Percentiles rank a stretch among this genome's conserved stretches.
Conservation (phyloP, 1,140 invertebrate species). For the Aphaenogaster floridana region DNA sequence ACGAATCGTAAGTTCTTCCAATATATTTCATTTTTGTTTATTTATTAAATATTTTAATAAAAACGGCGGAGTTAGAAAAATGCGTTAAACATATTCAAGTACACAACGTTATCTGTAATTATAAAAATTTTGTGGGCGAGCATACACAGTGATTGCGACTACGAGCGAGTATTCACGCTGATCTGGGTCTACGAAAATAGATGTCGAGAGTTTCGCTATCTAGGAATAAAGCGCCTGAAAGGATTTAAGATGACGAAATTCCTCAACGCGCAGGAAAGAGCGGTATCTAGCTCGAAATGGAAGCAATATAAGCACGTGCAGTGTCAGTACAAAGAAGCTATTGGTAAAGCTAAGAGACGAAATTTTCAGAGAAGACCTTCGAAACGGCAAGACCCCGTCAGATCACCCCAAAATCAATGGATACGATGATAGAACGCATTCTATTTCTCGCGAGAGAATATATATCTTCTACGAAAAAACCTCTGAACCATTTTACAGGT, state of each 20-base stretch:
- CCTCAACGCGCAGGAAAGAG: not conserved
- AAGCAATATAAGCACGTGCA: conserved; percentile 20
- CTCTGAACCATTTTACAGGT: not conserved
- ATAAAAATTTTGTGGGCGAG: not conserved
- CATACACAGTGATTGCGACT: not conserved
- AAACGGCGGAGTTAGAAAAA: not conserved
- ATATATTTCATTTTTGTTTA: not conserved
- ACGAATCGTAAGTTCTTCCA: not conserved
- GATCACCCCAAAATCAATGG: conserved; percentile 40
- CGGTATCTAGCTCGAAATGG: not conserved
- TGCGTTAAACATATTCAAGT: not conserved
- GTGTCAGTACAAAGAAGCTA: conserved; percentile 27
- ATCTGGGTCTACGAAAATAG: not conserved
- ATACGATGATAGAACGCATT: conserved; percentile 44
- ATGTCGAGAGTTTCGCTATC: not conserved
- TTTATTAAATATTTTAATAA: not conserved
- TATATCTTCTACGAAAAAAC: conserved; percentile 10
- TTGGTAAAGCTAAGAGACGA: conserved; percentile 40
- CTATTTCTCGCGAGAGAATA: conserved; percentile 34
- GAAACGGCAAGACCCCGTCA: conserved; percentile 12
- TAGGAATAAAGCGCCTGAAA: not conserved
- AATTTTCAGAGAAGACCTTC: conserved; percentile 25
- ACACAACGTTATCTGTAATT: not conserved
- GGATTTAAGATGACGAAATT: conserved; percentile 27
- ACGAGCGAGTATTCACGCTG: not conserved